Evolutionary conservation across 1,140 invertebrate genomes (phyloP).

Genomic region (Cyrtorhinus lividipennis): DNA sequence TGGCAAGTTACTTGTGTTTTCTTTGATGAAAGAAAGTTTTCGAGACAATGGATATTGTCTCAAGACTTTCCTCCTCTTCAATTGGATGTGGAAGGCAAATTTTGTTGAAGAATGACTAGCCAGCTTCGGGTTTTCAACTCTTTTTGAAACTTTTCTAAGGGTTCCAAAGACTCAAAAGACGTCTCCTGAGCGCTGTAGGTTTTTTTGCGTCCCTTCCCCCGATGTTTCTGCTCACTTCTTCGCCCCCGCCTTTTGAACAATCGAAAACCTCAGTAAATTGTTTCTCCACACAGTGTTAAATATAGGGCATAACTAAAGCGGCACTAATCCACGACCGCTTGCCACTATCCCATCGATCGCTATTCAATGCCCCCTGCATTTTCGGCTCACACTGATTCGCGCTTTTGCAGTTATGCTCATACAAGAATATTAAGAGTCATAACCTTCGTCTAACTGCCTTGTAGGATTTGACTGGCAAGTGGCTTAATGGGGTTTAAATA

Average conservation of each 20-base stretch:
- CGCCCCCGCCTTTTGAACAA: not conserved
- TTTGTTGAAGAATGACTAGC: not conserved
- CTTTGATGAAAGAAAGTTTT: not conserved
- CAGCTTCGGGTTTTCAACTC: not conserved
- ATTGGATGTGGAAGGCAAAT: not conserved
- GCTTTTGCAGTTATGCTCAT: too few species aligned
- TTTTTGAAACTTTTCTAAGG: not conserved
- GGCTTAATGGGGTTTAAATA: too few species aligned
- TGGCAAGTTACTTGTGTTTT: not conserved
- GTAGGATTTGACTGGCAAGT: too few species aligned
- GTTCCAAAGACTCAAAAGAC: not conserved
- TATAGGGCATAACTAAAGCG: slow-evolving; percentile 8
- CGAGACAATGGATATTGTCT: not conserved
- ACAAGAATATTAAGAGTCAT: too few species aligned
- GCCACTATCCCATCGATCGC: too few species aligned
- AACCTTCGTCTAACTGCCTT: too few species aligned
- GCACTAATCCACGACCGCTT: not conserved
- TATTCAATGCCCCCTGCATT: too few species aligned
- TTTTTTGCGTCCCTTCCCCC: not conserved
- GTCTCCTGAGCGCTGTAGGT: not conserved
- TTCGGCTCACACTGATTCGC: too few species aligned
- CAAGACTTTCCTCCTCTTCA: not conserved
- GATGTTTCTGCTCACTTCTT: not conserved
- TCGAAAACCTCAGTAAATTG: slow-evolving; percentile 4
- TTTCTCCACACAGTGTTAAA: slow-evolving; percentile 8